phyloP scores from a whole-genome alignment of 2,113 vertebrate genomes.

The Psittacula cyanocephala region DNA sequence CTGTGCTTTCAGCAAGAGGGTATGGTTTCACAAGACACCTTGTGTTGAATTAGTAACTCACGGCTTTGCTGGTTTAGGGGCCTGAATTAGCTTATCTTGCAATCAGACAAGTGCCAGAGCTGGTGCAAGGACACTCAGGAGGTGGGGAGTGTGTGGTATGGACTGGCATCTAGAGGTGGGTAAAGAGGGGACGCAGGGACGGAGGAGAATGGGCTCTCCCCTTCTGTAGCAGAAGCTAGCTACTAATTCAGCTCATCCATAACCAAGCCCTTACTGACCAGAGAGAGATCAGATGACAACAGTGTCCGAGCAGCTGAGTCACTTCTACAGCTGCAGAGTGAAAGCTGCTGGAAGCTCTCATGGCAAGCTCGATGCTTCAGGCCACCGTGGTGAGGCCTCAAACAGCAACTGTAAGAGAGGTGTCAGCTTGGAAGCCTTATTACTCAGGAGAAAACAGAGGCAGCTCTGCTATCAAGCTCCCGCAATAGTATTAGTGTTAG shows the following conservation, averaged over 20 bases:
- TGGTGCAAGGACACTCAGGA: fast-evolving
- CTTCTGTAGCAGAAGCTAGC: background rate
- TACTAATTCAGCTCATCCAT: background rate
- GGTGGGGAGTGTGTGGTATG: background rate
- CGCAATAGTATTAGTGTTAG: fast-evolving
- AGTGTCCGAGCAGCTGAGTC: background rate
- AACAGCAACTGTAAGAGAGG: background rate
- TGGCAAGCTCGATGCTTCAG: background rate
- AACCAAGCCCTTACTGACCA: background rate
- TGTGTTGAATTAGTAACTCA: background rate
- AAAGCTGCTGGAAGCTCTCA: background rate
- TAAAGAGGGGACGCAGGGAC: background rate
- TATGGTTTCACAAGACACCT: background rate
- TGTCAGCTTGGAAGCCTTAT: background rate
- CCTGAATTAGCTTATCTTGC: background rate
- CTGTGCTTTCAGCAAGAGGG: background rate
- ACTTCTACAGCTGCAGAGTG: background rate
- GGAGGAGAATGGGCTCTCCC: background rate
- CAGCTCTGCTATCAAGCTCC: background rate
- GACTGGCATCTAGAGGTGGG: background rate
- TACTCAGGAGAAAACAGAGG: background rate
- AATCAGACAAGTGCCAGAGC: background rate
- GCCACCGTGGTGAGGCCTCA: background rate
- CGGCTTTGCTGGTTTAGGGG: background rate
- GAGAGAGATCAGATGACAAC: background rate